A percentile compares a stretch with the other conserved stretches of the same genome.
phyloP scores from a whole-genome alignment of 2,888 invertebrate genomes.

The Seladonia tumulorum region DNA sequence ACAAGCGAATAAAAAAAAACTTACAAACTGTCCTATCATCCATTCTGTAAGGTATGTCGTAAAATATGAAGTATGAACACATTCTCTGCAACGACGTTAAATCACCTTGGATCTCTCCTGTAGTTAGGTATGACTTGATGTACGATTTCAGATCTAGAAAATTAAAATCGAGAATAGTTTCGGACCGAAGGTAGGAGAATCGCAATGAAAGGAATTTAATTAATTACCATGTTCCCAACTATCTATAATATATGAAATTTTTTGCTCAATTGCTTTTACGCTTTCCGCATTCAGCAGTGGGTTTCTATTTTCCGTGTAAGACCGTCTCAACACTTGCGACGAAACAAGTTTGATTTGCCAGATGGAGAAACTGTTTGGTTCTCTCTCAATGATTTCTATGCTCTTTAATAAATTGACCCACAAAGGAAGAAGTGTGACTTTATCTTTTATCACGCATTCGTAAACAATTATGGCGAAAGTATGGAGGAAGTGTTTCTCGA shows the following conservation, averaged over 20 bases:
- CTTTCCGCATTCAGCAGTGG: slow-evolving; percentile 87
- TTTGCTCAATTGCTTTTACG: slow-evolving; percentile 87
- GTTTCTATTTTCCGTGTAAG: slow-evolving; percentile 81
- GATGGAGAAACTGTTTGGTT: slow-evolving; percentile 86
- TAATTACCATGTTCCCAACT: slow-evolving; percentile 85
- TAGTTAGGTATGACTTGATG: slow-evolving; percentile 85
- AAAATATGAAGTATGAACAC: slow-evolving; percentile 86
- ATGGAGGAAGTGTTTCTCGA: slow-evolving; percentile 79
- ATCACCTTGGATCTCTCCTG: slow-evolving; percentile 84
- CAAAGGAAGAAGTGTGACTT: slow-evolving; percentile 90
- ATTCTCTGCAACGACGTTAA: slow-evolving; percentile 84
- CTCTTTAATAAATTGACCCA: slow-evolving; percentile 88
- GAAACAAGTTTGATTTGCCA: slow-evolving; percentile 92
- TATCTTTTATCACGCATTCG: slow-evolving; percentile 93
- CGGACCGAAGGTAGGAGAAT: not conserved
- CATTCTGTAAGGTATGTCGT: slow-evolving; percentile 86
- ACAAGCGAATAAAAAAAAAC: slow-evolving; percentile 50
- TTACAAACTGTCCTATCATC: slow-evolving; percentile 75
- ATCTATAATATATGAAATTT: slow-evolving; percentile 85
- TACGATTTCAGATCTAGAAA: slow-evolving; percentile 83
- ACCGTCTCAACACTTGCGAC: slow-evolving; percentile 85
- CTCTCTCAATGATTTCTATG: slow-evolving; percentile 85
- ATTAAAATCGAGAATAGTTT: slow-evolving; percentile 1
- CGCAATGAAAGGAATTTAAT: slow-evolving; percentile 13
- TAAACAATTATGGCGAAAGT: slow-evolving; percentile 87